Percentiles rank a stretch among this genome's conserved stretches.
phyloP scores from a whole-genome alignment of 2,113 vertebrate species.

The Prunella himalayana region DNA sequence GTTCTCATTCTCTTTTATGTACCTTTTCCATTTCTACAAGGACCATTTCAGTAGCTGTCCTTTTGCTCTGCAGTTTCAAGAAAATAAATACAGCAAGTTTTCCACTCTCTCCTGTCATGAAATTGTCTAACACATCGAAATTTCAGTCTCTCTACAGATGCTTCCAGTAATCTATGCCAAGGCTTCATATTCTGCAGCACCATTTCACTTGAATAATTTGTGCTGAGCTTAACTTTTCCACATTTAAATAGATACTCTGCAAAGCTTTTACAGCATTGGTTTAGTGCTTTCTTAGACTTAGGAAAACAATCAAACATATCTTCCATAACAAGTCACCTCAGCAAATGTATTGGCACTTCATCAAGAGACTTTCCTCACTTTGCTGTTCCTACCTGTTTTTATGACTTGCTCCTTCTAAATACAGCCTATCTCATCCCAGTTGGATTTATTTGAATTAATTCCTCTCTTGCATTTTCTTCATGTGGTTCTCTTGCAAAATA shows the following conservation, averaged over 20 bases:
- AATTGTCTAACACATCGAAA: constrained; percentile 25
- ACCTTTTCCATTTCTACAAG: not conserved
- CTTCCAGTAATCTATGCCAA: constrained; percentile 22
- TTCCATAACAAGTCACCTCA: constrained; percentile 21
- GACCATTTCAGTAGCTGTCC: not conserved
- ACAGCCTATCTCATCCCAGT: not conserved
- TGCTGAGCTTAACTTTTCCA: not conserved
- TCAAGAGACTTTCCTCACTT: not conserved
- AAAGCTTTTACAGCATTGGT: not conserved
- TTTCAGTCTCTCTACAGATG: not conserved
- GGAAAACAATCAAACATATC: constrained; percentile 21
- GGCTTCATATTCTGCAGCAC: not conserved
- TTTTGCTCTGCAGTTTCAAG: not conserved
- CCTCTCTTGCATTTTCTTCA: not conserved
- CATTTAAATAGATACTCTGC: not conserved
- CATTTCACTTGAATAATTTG: constrained; percentile 28
- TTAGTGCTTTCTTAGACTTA: constrained; percentile 11
- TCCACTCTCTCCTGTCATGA: not conserved
- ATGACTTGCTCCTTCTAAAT: not conserved
- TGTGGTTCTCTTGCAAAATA: not conserved
- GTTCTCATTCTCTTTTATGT: not conserved
- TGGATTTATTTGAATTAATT: not conserved
- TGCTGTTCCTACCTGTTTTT: not conserved
- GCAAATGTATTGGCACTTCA: constrained; percentile 1
- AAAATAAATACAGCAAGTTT: not conserved